Evolutionary conservation across 2,113 vertebrate species (phyloP).

Genomic region (Nothocercus julius): DNA sequence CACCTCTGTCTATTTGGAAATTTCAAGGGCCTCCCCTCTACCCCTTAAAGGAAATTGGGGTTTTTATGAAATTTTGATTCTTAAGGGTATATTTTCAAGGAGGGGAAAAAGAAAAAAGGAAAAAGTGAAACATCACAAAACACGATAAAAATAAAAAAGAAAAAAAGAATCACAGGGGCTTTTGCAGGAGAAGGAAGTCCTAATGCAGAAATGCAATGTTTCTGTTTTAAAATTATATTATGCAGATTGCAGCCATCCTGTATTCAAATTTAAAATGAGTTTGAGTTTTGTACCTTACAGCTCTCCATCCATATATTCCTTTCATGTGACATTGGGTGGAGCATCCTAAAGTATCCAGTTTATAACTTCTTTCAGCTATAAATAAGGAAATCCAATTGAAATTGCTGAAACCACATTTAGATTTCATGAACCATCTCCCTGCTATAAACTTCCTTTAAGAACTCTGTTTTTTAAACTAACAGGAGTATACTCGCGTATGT

Average conservation of each 20-base stretch:
- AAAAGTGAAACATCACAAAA: not conserved
- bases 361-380: not conserved
- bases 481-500: not conserved
- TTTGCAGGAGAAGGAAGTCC: not conserved
- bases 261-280: not conserved
- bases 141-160: not conserved
- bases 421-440: not conserved
- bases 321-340: not conserved
- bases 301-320: accelerated
- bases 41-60: accelerated
- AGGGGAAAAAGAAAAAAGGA: not conserved
- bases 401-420: not conserved
- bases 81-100: not conserved
- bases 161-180: not conserved
- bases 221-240: not conserved
- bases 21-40: not conserved
- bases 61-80: not conserved
- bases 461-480: not conserved
- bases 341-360: not conserved
- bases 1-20: not conserved
- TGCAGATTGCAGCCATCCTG: not conserved
- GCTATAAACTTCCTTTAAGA: not conserved
- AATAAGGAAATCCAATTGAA: conserved; percentile 9
- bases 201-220: not conserved
- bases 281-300: not conserved